These are phyloP conservation scores for Ochropleura plecta DNA, from an alignment of 2,888 invertebrate species.

Conservation along the genomic window DNA sequence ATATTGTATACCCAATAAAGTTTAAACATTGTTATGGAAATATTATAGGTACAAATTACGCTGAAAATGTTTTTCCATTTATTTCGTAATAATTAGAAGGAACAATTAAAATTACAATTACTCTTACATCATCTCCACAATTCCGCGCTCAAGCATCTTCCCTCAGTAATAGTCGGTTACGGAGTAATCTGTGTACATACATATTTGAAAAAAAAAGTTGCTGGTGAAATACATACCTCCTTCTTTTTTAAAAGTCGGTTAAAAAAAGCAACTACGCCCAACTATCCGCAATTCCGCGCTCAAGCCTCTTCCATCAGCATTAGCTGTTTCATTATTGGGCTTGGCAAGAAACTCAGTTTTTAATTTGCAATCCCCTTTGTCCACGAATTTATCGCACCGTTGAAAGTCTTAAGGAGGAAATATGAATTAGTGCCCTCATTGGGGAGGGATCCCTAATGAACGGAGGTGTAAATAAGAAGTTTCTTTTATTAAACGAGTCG, in stretches of 20 bases:
- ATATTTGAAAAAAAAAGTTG: no score
- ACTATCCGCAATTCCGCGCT: slow-evolving; percentile 36
- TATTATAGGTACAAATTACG: background rate
- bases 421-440: slow-evolving; percentile 85
- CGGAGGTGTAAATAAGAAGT: slow-evolving; percentile 70
- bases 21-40: background rate
- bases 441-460: slow-evolving; percentile 80
- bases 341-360: slow-evolving; percentile 82
- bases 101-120: background rate
- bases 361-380: slow-evolving; percentile 87
- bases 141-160: no score
- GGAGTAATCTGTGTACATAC: no score
- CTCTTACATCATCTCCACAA: no score
- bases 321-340: slow-evolving; percentile 77
- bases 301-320: slow-evolving; percentile 71
- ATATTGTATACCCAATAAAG: background rate
- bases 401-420: slow-evolving; percentile 83
- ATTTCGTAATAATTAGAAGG: background rate
- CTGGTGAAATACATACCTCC: no score
- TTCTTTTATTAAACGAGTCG: slow-evolving; percentile 63
- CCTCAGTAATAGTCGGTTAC: no score
- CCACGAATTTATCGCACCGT: slow-evolving; percentile 83
- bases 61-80: background rate
- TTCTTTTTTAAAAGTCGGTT: no score
- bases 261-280: slow-evolving; percentile 9